These are phyloP conservation scores for Platyscapa corneri DNA, from an alignment of 1,140 invertebrate genomes.

Conservation along the genomic window DNA sequence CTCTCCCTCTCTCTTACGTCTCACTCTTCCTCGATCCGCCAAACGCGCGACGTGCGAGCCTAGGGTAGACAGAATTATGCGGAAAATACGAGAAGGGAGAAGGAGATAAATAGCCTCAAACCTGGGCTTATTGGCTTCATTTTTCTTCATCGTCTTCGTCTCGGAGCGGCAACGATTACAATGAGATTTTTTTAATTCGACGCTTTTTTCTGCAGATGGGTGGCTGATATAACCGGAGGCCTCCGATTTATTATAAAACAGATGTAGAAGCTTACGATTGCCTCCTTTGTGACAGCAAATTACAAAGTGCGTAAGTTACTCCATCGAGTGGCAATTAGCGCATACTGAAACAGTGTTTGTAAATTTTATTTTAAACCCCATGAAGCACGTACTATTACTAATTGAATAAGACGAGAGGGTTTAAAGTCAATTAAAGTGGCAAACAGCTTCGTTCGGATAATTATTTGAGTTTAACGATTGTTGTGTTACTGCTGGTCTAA, in stretches of 20 bases:
- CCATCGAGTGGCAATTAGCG: background rate
- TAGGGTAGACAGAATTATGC: background rate
- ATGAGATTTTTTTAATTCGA: slow-evolving; percentile 9
- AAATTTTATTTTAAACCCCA: background rate
- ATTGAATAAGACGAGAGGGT: background rate
- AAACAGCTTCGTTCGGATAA: background rate
- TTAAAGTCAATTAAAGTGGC: background rate
- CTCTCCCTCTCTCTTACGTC: background rate
- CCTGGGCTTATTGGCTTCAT: slow-evolving; percentile 18
- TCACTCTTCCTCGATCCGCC: background rate
- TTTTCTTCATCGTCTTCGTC: background rate
- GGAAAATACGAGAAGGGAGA: background rate
- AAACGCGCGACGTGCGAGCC: background rate
- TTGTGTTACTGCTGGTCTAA: background rate
- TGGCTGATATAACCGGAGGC: background rate
- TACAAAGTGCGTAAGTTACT: background rate
- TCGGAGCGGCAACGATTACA: background rate
- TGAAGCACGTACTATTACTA: background rate
- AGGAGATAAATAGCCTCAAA: background rate
- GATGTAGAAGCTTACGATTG: background rate
- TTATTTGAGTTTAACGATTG: background rate
- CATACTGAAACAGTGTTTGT: background rate
- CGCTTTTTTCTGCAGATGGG: background rate
- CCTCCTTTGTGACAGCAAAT: background rate
- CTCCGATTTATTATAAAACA: background rate